phyloP scores from a whole-genome alignment of 1,140 invertebrate genomes.

The Plodia interpunctella region DNA sequence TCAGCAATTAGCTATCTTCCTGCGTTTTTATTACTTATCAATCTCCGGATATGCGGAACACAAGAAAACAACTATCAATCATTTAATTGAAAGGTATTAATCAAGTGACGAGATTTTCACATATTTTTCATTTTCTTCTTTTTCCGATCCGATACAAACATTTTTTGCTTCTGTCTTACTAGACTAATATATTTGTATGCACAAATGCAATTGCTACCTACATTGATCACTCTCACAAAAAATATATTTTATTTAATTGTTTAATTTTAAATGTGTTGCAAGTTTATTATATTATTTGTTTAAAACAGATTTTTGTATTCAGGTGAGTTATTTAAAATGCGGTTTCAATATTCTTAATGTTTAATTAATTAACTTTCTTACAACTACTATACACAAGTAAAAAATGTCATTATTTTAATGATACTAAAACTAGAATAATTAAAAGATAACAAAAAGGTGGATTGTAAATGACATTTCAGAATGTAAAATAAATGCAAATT shows the following conservation, averaged over 20 bases:
- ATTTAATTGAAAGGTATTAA: too few species aligned
- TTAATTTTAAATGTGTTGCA: too few species aligned
- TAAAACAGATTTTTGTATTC: background rate
- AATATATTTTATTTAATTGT: too few species aligned
- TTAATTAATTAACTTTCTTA: background rate
- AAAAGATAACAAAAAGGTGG: background rate
- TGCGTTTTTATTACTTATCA: background rate
- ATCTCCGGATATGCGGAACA: background rate
- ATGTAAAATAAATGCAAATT: conserved; percentile 1
- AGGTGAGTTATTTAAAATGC: background rate
- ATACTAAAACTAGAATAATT: background rate
- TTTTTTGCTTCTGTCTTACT: too few species aligned
- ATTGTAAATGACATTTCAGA: background rate
- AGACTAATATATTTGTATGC: too few species aligned
- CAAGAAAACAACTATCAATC: background rate
- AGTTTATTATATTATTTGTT: background rate
- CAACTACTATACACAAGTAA: background rate
- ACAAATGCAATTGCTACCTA: too few species aligned
- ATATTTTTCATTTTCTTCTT: too few species aligned
- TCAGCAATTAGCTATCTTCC: background rate
- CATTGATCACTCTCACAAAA: too few species aligned
- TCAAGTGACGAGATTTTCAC: too few species aligned
- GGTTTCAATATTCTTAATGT: background rate
- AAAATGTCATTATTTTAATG: background rate
- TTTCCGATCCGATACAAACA: too few species aligned